phyloP scores from a whole-genome alignment of 2,113 vertebrate genomes.

The Ctenomys sociabilis region DNA sequence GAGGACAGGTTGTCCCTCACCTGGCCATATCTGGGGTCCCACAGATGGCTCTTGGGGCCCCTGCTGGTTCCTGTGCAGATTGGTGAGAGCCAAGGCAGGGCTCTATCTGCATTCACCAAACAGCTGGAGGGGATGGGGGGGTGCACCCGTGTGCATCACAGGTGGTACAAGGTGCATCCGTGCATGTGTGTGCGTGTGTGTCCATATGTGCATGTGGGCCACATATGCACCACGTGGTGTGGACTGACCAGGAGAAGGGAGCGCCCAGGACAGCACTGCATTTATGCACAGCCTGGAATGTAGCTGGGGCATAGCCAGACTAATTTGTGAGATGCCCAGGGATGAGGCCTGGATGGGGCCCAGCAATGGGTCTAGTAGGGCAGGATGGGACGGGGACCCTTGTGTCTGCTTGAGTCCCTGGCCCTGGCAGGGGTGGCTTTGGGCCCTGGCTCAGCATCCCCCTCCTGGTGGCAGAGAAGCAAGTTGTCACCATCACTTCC shows the following conservation, averaged over 20 bases:
- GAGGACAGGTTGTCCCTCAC: neutral
- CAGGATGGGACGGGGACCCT: neutral
- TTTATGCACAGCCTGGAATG: neutral
- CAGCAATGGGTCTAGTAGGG: neutral
- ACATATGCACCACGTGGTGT: neutral
- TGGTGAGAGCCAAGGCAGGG: neutral
- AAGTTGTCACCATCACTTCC: neutral
- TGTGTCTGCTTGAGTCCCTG: fast-evolving
- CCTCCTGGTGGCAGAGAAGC: neutral
- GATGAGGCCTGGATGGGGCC: neutral
- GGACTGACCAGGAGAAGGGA: neutral
- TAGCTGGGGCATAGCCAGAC: neutral
- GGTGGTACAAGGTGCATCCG: too few relatives aligned
- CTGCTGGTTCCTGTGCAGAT: too few relatives aligned
- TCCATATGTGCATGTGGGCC: neutral
- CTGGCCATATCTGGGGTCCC: neutral
- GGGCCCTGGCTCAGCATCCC: neutral
- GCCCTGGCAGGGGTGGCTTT: neutral
- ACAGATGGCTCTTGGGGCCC: neutral
- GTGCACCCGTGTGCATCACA: neutral
- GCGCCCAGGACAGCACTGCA: neutral
- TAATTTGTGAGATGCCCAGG: too few relatives aligned
- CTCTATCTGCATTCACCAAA: neutral
- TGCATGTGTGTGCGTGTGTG: neutral
- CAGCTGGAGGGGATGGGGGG: too few relatives aligned